phyloP scores from a whole-genome alignment of 1,140 invertebrate genomes.

The Antheraea pernyi region DNA sequence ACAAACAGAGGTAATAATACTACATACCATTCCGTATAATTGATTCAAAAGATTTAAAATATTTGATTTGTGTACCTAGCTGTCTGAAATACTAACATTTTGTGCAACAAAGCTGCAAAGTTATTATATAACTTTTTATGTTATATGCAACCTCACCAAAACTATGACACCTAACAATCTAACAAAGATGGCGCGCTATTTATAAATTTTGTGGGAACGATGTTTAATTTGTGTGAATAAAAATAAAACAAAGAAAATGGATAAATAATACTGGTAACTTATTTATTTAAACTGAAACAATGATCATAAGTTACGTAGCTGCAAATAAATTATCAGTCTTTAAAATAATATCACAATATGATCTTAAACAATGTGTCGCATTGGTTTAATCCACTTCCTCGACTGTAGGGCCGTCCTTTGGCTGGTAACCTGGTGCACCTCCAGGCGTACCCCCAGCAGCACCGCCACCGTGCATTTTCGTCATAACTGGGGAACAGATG shows the following conservation, averaged over 20 bases:
- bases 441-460: constrained; percentile 31
- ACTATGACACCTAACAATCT: too few species aligned
- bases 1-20: too few species aligned
- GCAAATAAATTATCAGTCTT: constrained; percentile 15
- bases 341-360: constrained; percentile 8
- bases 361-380: neutral
- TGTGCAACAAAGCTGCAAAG: too few species aligned
- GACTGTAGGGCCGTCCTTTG: constrained; percentile 81
- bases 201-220: too few species aligned
- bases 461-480: constrained; percentile 84
- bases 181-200: too few species aligned
- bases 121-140: too few species aligned
- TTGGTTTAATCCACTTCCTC: constrained; percentile 82
- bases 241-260: neutral
- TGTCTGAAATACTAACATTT: too few species aligned
- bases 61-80: too few species aligned
- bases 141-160: too few species aligned
- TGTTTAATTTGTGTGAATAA: neutral
- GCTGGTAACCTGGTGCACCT: constrained; percentile 22
- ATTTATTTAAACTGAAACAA: neutral
- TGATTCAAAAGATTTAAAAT: too few species aligned
- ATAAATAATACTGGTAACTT: neutral
- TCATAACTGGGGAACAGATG: constrained; percentile 86
- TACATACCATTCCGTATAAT: too few species aligned
- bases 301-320: neutral